Conservation (phyloP, 2,888 invertebrate species). For the Oxytorus armatus region DNA sequence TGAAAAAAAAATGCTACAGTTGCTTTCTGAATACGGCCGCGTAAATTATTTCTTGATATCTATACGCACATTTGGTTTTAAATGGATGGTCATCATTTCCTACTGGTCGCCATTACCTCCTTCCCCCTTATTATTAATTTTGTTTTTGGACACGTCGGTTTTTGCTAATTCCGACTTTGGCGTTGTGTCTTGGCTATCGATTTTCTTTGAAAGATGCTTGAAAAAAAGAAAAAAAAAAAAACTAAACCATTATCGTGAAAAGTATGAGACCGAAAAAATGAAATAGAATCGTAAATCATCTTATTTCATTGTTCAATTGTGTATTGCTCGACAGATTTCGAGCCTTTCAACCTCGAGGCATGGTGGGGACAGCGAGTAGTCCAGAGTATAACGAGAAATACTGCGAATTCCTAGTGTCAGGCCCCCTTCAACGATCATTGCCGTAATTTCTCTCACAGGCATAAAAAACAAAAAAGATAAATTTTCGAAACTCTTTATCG, state of each 20-base stretch:
- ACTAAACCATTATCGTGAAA: too few relatives aligned
- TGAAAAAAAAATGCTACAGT: too few relatives aligned
- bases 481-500: conserved; percentile 48
- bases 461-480: conserved; percentile 82
- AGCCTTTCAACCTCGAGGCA: conserved; percentile 92
- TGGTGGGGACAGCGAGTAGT: conserved; percentile 91
- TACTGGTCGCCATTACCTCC: too few relatives aligned
- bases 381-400: conserved; percentile 87
- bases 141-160: too few relatives aligned
- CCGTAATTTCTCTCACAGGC: conserved; percentile 81
- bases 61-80: too few relatives aligned
- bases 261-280: background rate
- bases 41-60: too few relatives aligned
- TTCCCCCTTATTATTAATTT: too few relatives aligned
- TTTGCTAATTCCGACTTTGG: too few relatives aligned
- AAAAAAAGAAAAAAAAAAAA: background rate
- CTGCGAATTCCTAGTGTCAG: conserved; percentile 82
- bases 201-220: too few relatives aligned
- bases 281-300: background rate
- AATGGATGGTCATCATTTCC: too few relatives aligned
- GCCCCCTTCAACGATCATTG: conserved; percentile 78
- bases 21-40: too few relatives aligned
- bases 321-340: conserved; percentile 86
- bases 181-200: too few relatives aligned
- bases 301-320: conserved; percentile 2